Conservation (phyloP, 2,113 vertebrate species). For the Erinaceus europaeus region DNA sequence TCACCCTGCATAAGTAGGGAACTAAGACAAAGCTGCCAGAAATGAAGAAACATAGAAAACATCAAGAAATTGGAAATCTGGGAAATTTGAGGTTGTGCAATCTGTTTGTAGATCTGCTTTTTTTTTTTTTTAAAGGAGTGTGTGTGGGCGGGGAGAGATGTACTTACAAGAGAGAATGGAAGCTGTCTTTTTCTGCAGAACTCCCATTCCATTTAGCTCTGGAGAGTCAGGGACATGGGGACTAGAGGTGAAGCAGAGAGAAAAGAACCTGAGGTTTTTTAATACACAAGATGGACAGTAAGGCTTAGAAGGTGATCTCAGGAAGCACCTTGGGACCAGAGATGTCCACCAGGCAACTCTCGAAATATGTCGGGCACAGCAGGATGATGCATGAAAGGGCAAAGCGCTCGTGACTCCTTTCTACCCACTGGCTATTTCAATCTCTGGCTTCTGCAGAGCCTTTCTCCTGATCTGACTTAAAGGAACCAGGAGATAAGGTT, state of each 20-base stretch:
- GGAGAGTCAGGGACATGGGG: neutral
- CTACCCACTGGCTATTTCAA: neutral
- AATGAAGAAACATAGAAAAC: neutral
- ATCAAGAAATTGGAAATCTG: neutral
- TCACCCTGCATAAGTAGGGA: neutral
- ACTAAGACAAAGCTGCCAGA: conserved; percentile 4
- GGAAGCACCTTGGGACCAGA: neutral
- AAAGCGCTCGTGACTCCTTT: neutral
- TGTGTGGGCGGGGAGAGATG: neutral
- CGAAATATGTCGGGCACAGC: neutral
- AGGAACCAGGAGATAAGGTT: neutral
- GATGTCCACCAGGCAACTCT: neutral
- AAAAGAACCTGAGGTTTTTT: neutral
- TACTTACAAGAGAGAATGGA: neutral
- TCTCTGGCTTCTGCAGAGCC: neutral
- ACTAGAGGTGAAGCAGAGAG: neutral
- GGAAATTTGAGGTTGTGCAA: neutral
- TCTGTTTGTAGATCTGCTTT: neutral
- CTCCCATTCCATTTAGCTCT: neutral
- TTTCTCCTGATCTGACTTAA: neutral
- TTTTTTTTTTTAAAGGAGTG: too few species aligned
- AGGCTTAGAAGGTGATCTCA: neutral
- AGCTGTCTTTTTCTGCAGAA: neutral
- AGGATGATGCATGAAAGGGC: neutral
- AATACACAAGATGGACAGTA: neutral